phyloP scores from a whole-genome alignment of 2,113 vertebrate genomes.

The Tiliqua scincoides region DNA sequence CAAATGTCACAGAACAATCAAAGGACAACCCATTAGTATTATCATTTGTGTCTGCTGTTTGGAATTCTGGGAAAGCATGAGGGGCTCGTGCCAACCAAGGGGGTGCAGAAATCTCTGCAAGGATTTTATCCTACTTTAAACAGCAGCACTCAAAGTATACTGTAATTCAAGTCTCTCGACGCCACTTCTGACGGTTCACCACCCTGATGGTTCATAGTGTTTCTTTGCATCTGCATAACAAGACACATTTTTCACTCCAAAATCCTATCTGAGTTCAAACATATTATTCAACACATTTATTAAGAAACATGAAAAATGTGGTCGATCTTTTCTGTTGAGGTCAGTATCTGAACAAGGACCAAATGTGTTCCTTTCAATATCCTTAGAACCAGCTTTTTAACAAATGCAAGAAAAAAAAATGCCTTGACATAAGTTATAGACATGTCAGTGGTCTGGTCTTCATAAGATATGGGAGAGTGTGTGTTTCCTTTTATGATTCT shows the following conservation, averaged over 20 bases:
- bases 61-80: not conserved
- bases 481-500: too few species aligned
- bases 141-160: not conserved
- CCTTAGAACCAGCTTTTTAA: conserved; percentile 69
- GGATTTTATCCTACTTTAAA: not conserved
- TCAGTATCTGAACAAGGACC: conserved; percentile 53
- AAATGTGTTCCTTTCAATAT: conserved; percentile 71
- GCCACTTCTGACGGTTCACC: not conserved
- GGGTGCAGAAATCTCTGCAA: not conserved
- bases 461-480: too few species aligned
- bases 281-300: too few species aligned
- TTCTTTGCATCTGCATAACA: not conserved
- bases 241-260: not conserved
- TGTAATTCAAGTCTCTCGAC: not conserved
- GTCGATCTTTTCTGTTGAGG: not conserved
- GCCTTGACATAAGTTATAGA: too few species aligned
- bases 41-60: not conserved
- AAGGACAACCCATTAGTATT: not conserved
- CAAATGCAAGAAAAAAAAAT: conserved; percentile 51
- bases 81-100: not conserved
- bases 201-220: not conserved
- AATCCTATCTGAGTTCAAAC: too few species aligned
- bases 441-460: too few species aligned
- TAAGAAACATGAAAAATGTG: too few species aligned
- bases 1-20: not conserved